Base-by-base conservation (phyloP, 2,113 vertebrate species). In the Bufo gargarizans region DNA sequence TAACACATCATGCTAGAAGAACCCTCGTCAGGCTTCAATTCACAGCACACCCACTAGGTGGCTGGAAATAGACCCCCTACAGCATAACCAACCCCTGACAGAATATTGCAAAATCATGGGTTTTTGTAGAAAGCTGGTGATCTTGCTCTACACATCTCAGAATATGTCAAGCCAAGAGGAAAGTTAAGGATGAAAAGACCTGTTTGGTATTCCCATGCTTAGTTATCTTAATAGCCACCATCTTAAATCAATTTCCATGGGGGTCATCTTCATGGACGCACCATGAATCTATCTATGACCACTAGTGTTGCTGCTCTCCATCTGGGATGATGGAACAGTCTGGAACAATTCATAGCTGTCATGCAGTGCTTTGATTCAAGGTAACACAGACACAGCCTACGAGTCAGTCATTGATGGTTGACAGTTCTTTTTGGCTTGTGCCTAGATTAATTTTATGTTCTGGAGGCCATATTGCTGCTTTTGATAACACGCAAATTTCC, bases 401-500 rank as follows among this genome's bases (percentile, higher is more conserved):
- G n/a, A 2, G 6, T 14, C 47, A 7, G 45, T 6, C 45, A 49
- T 47, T 49, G 43, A 49, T 49, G 45, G 72, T 19, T 13, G 67
- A 76, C 45, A 76, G 14, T 4, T 76, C 45, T 45, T 47, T 76
- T 77, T n/a, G 45, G 12, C 33, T n/a, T 53, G 19, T 0, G 8
- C 8, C 0, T 22, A n/a, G 47, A 50, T 20, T 67, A 16, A 67
- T 53, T 47, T 22, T 19, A 67, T 13, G 59, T n/a, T 47, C 61
- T 3, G 45, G 43, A 47, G 47, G 45, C 43, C 43, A 49, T 20
- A 45, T 82, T 67, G 16, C 16, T 9, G 59, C 45, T 49, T 63
- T 50, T 50, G 81, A 67, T 82, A 61, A 82, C 16, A 12, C 43
- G 63, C 33, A 76, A 63, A 82, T 82, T 81, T 81, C 33, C 33